Base-by-base conservation (phyloP, 2,113 vertebrate species). In the Taurulus bubalis region DNA sequence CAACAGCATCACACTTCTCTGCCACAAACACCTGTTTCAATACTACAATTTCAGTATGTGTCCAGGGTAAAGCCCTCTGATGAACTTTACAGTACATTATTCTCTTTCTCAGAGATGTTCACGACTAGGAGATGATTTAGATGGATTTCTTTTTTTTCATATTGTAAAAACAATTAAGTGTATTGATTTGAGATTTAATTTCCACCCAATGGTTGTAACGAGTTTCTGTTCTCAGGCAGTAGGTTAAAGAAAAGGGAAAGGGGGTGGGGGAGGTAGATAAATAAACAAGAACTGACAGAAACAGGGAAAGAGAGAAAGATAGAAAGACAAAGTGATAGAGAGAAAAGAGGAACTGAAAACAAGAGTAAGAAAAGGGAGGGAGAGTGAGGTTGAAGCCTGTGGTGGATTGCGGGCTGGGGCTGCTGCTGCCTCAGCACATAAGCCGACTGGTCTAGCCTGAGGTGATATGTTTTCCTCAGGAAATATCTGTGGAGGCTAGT, bases 391-490 rank as follows among this genome's bases (percentile, higher is more conserved):
- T 86, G 82, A 91, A 85, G 85, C 87, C 88, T 91, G 92, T 71
- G 89, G 93, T 92, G 91, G 91, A 93, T 91, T 92, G 91, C 84
- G 91, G 89, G 91, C 82, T 89, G 84, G 87, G 68, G 79, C 88
- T 90, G 90, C 86, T 94, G 94, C 91, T 94, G 91, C 78, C 91
- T 92, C 89, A 93, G 93, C 92, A 93, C 15, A 91, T 82, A 73
- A 84, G 88, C 87, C 67, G 83, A 75, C 83, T 55, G 84, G 89
- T 81, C 80, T 91, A 84, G 93, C 90, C 90, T 87, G 88, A 90
- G 94, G 89, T 89, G 89, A 89, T 91, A 79, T 91, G 92, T 94
- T 95, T 95, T 94, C 90, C 91, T 94, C 94, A 94, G 94, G 94
- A 95, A 95, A 95, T 95, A 95, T 95, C 92, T 94, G 91, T 79